These are phyloP conservation scores for Myiotriccus ornatus DNA, from an alignment of 2,797 vertebrate genomes.

Conservation along the genomic window DNA sequence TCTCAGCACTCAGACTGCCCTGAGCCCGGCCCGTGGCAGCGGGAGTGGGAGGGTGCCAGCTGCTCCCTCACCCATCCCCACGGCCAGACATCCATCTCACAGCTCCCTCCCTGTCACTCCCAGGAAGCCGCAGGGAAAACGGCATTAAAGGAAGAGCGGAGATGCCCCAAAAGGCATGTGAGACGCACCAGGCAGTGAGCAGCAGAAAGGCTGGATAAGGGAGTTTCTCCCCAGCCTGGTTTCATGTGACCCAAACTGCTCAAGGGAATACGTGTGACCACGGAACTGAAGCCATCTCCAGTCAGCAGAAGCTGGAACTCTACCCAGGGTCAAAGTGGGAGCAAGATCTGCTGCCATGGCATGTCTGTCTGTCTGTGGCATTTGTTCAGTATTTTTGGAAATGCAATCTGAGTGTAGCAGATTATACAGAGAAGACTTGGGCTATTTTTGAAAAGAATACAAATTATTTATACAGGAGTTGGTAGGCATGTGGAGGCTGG, in stretches of 20 bases:
- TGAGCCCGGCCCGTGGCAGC: neutral
- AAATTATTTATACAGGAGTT: neutral
- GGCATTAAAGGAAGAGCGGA: neutral
- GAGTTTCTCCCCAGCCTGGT: neutral
- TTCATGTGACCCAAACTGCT: neutral
- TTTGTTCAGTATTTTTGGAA: constrained; percentile 1
- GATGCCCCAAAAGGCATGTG: neutral
- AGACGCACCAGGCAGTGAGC: neutral
- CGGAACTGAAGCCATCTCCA: neutral
- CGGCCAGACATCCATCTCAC: neutral
- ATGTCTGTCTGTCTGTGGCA: neutral
- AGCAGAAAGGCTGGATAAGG: neutral
- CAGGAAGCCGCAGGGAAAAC: neutral
- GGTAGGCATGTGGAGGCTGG: neutral
- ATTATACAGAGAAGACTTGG: neutral
- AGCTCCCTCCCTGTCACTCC: neutral
- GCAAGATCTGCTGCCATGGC: neutral
- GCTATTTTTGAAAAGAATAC: neutral
- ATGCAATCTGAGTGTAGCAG: neutral
- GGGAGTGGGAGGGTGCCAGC: fast-evolving
- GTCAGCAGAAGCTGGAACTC: neutral
- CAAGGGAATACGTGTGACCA: neutral
- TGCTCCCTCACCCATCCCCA: neutral
- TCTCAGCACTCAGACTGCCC: neutral
- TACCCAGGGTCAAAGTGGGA: neutral